Evolutionary conservation across 2,888 invertebrate species (phyloP).

Genomic region (Eremobia ochroleuca): DNA sequence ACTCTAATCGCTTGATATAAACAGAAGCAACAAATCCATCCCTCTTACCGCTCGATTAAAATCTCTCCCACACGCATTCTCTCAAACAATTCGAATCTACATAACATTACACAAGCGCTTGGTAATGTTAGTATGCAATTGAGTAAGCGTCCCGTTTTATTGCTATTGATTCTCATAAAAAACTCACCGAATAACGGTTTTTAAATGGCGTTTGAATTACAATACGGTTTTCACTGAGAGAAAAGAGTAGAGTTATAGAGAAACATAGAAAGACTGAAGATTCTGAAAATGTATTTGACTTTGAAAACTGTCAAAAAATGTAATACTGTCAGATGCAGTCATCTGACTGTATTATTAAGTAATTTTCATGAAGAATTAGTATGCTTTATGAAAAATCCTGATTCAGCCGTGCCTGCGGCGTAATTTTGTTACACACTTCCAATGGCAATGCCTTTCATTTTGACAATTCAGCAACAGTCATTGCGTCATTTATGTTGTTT

Average conservation of each 20-base stretch:
- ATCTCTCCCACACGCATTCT: constrained; percentile 43
- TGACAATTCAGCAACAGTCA: neutral
- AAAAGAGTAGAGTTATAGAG: constrained; percentile 27
- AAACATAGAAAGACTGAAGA: neutral
- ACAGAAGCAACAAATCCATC: constrained; percentile 1
- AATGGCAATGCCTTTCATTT: neutral
- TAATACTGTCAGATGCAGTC: neutral
- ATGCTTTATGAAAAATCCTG: neutral
- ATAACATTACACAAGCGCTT: constrained; percentile 53
- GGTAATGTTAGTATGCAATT: too few species aligned
- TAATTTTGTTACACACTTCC: neutral
- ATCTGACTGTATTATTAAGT: too few species aligned
- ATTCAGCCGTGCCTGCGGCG: neutral
- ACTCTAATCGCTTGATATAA: too few species aligned
- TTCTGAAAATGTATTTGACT: neutral
- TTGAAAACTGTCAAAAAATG: too few species aligned
- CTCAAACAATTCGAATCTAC: constrained; percentile 63
- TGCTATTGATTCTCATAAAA: constrained; percentile 64
- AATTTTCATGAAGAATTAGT: too few species aligned
- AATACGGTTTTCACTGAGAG: constrained; percentile 15
- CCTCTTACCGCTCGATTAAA: constrained; percentile 47
- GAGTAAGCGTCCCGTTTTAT: constrained; percentile 46
- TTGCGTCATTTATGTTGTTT: too few species aligned
- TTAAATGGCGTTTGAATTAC: constrained; percentile 45
- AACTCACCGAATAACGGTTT: constrained; percentile 42